Conservation (phyloP, 2,888 invertebrate species). For the Leptinotarsa haldemani region DNA sequence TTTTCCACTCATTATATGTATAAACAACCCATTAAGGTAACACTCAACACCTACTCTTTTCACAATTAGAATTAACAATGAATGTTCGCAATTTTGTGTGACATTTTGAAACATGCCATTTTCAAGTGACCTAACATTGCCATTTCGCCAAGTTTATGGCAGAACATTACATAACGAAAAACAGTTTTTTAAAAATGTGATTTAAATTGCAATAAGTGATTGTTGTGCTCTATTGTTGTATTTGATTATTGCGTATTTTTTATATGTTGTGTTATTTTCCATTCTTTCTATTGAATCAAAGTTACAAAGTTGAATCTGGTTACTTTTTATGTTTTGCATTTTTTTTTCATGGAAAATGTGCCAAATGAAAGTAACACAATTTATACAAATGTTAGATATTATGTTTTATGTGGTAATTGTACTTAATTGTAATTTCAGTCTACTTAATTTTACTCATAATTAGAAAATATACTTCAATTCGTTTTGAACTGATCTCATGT, state of each 20-base stretch:
- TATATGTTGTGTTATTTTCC: slow-evolving; percentile 33
- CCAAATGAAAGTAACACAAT: slow-evolving; percentile 54
- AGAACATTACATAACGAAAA: slow-evolving; percentile 39
- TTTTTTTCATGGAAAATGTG: slow-evolving; percentile 47
- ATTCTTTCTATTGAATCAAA: slow-evolving; percentile 20
- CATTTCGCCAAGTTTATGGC: slow-evolving; percentile 48
- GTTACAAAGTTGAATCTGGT: too few species aligned
- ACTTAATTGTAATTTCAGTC: slow-evolving; percentile 38
- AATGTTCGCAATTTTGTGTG: slow-evolving; percentile 16
- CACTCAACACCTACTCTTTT: slow-evolving; percentile 20
- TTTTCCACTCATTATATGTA: slow-evolving; percentile 14
- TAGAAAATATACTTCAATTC: slow-evolving; percentile 22
- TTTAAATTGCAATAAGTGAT: slow-evolving; percentile 63
- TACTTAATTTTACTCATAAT: slow-evolving; percentile 26
- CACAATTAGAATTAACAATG: slow-evolving; percentile 14
- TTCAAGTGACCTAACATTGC: slow-evolving; percentile 45
- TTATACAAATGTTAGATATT: slow-evolving; percentile 35
- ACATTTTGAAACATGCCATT: slow-evolving; percentile 25
- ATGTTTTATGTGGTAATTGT: slow-evolving; percentile 36
- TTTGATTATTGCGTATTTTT: slow-evolving; percentile 19
- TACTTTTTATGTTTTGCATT: slow-evolving; percentile 11
- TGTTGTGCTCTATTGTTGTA: slow-evolving; percentile 55
- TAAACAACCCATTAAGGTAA: slow-evolving; percentile 12
- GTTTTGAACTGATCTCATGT: slow-evolving; percentile 36
- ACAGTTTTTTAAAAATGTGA: slow-evolving; percentile 57